These are phyloP conservation scores for Baronia brevicornis DNA, from an alignment of 2,888 invertebrate genomes.

Conservation along the genomic window DNA sequence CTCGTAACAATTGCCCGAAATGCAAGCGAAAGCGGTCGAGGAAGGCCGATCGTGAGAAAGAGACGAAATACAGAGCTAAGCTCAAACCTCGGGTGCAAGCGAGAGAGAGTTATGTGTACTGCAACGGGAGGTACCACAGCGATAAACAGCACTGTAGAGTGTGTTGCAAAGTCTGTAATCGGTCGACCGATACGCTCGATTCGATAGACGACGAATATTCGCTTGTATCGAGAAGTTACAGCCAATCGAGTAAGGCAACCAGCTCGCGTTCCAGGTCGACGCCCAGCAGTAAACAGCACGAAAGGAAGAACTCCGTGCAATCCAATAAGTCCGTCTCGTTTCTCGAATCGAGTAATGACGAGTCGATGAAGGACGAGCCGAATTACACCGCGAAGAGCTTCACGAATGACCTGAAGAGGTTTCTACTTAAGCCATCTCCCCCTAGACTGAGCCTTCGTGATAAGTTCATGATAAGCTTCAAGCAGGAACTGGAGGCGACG, in stretches of 20 bases:
- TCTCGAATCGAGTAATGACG: constrained; percentile 59
- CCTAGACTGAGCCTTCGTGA: constrained; percentile 62
- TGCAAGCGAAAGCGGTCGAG: constrained; percentile 41
- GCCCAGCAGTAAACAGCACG: constrained; percentile 29
- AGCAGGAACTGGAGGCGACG: constrained; percentile 63
- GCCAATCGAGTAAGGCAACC: constrained; percentile 30
- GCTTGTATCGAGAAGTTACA: constrained; percentile 52
- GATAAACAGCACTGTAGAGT: constrained; percentile 53
- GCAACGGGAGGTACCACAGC: constrained; percentile 56
- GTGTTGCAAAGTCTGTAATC: constrained; percentile 56
- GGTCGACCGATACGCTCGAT: constrained; percentile 57
- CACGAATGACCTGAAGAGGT: constrained; percentile 68
- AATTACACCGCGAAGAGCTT: constrained; percentile 71
- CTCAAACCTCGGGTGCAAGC: constrained; percentile 26
- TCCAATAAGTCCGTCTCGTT: constrained; percentile 70
- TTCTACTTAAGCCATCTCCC: constrained; percentile 58
- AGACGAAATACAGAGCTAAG: constrained; percentile 25
- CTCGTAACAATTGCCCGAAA: constrained; percentile 58
- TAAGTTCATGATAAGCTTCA: constrained; percentile 66
- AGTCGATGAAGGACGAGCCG: constrained; percentile 57
- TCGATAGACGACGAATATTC: constrained; percentile 61
- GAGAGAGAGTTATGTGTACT: constrained; percentile 47
- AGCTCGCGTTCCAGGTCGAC: constrained; percentile 35
- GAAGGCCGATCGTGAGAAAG: constrained; percentile 26
- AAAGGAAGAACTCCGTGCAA: constrained; percentile 61